phyloP scores from a whole-genome alignment of 2,797 vertebrate genomes.

The Adelosebastes latens region DNA sequence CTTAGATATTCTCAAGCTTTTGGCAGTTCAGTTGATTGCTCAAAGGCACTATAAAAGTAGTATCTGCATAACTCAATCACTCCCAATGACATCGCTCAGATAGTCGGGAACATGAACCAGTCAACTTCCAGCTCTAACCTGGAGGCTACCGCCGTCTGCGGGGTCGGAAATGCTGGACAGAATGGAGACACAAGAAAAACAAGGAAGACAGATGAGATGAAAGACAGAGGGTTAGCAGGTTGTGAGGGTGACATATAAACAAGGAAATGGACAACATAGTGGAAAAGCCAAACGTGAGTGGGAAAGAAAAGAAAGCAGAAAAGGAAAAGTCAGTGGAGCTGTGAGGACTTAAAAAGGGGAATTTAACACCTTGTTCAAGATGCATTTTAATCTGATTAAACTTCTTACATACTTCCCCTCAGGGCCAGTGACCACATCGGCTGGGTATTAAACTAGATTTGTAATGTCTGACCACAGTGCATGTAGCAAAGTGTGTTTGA shows the following conservation, averaged over 20 bases:
- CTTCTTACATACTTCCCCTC: constrained; percentile 15
- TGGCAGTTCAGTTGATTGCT: neutral
- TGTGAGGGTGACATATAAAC: neutral
- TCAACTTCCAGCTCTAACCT: constrained; percentile 20
- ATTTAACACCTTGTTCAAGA: constrained; percentile 38
- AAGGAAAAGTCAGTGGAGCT: neutral
- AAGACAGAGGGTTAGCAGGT: neutral
- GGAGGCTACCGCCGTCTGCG: neutral
- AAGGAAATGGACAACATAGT: neutral
- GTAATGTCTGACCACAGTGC: constrained; percentile 19
- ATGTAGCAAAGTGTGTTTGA: neutral
- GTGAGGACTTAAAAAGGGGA: constrained; percentile 18
- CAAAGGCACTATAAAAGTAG: neutral
- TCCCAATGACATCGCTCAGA: neutral
- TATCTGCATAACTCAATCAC: neutral
- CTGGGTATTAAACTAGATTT: constrained; percentile 35
- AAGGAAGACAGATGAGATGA: constrained; percentile 10
- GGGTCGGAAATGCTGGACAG: constrained; percentile 15
- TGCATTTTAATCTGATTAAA: constrained; percentile 47
- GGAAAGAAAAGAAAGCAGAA: neutral
- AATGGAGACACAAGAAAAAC: constrained; percentile 15
- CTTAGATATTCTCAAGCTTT: no score
- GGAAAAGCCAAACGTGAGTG: neutral
- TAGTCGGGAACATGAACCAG: constrained; percentile 1
- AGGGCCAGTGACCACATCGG: constrained; percentile 24